Evolutionary conservation across 2,113 vertebrate genomes (phyloP), one percentile per base, ranked within the genome.

Genomic region (Balaenoptera acutorostrata): DNA sequence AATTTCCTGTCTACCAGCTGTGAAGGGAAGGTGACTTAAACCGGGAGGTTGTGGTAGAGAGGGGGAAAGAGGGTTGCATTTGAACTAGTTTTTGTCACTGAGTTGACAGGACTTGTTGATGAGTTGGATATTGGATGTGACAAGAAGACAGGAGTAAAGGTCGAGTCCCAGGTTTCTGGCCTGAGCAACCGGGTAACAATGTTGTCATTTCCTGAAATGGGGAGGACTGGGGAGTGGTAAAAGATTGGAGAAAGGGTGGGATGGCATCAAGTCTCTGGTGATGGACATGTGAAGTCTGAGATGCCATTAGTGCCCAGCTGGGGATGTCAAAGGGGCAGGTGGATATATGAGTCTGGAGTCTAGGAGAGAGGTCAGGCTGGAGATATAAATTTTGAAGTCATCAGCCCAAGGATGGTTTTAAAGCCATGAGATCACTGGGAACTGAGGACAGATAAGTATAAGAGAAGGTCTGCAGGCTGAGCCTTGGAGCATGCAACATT

Each of bases 401-500:
- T 80, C n/a, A 27, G 64, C 57, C 33, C 27, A 46, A 71, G 39
- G 59, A n/a, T 72, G 81, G 31, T 33, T 92, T 83, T 49, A 57
- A 63, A 82, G 66, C 94, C 68, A 66, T 36, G 88, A 96, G 92
- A 23, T 77, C 92, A 92, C 59, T 23, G 66, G 72, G 44, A 57
- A 41, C 41, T 5, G 41, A 39, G 41, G 23, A 41, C 44, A 25
- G 84, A 36, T 44, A 18, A 9, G 46, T 14, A 2, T 6, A 39
- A 71, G 71, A 31, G 59, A 46, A 15, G 2, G 2, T 31, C n/a
- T 57, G n/a, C 0, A 13, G 88, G 68, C 13, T 1, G 66, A 41
- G 78, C 9, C 80, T 85, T 46, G 29, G 23, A 64, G 33, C 31
- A 52, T 15, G 27, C 0, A 6, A 27, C 29, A 41, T 3, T 21